Percentiles rank a stretch among this genome's conserved stretches.
Conservation (phyloP, 1,140 invertebrate species). For the Phthorimaea operculella region DNA sequence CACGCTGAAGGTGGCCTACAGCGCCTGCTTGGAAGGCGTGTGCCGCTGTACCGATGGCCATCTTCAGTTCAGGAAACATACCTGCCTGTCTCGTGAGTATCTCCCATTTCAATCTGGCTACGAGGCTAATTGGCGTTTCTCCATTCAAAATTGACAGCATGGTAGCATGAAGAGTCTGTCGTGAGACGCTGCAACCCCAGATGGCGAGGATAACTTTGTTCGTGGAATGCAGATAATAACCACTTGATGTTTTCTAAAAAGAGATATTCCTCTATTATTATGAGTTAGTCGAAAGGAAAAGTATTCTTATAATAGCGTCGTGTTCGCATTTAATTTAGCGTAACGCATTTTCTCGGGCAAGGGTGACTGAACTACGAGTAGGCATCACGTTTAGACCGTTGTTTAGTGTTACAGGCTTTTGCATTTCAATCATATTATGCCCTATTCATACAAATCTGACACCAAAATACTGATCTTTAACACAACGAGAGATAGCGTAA, state of each 20-base stretch:
- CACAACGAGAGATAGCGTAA: too few species aligned
- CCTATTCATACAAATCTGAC: too few species aligned
- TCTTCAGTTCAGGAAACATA: slow-evolving; percentile 86
- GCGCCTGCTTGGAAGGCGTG: slow-evolving; percentile 76
- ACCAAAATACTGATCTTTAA: too few species aligned
- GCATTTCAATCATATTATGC: too few species aligned
- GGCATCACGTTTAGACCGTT: background rate
- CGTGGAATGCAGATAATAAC: background rate
- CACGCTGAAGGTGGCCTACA: slow-evolving; percentile 80
- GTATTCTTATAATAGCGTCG: background rate
- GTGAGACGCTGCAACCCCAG: background rate
- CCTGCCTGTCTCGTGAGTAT: slow-evolving; percentile 88
- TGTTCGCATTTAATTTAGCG: background rate
- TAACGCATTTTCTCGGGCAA: background rate
- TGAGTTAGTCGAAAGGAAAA: background rate
- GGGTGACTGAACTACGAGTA: background rate
- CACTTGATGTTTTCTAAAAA: background rate
- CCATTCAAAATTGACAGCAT: background rate
- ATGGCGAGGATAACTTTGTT: background rate
- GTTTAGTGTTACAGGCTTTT: background rate
- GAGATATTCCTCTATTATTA: background rate
- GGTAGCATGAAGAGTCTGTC: background rate
- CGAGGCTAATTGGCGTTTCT: background rate
- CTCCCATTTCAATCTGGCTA: background rate
- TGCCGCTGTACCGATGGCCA: slow-evolving; percentile 83